phyloP scores from a whole-genome alignment of 53 echinoderm and acorn worm species.

The Pentamera pediparva region DNA sequence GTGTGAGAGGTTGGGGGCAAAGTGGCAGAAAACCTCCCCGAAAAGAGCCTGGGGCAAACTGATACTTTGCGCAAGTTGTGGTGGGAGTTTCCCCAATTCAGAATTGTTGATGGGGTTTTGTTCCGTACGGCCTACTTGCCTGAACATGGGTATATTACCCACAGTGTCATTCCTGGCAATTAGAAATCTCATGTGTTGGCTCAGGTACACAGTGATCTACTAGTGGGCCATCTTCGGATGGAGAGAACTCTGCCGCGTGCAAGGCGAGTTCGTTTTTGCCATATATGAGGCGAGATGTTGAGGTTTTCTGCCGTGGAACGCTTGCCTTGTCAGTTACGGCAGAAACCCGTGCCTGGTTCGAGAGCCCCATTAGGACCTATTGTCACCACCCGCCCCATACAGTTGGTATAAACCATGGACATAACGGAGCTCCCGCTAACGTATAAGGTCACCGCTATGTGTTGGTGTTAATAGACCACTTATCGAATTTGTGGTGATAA shows the following conservation, averaged over 20 bases:
- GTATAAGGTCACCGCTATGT: too few species aligned
- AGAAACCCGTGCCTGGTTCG: neutral
- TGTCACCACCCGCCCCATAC: neutral
- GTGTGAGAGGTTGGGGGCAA: too few species aligned
- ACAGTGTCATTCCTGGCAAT: neutral
- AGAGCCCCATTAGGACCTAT: neutral
- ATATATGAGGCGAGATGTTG: neutral
- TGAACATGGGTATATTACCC: too few species aligned
- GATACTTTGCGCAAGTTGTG: too few species aligned
- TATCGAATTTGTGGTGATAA: neutral
- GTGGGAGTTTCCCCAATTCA: too few species aligned
- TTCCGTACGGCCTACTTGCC: too few species aligned
- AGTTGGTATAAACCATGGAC: neutral
- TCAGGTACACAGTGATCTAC: neutral
- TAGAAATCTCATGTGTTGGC: neutral
- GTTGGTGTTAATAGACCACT: too few species aligned
- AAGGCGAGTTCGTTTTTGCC: too few species aligned
- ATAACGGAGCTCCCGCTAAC: neutral
- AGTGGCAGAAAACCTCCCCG: too few species aligned
- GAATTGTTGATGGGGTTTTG: too few species aligned
- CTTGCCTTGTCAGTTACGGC: neutral
- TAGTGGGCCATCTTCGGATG: neutral
- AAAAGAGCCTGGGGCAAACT: too few species aligned
- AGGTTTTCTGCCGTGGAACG: neutral
- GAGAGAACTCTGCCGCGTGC: too few species aligned